phyloP scores from a whole-genome alignment of 2,888 invertebrate genomes.

The Parnassius orleans region DNA sequence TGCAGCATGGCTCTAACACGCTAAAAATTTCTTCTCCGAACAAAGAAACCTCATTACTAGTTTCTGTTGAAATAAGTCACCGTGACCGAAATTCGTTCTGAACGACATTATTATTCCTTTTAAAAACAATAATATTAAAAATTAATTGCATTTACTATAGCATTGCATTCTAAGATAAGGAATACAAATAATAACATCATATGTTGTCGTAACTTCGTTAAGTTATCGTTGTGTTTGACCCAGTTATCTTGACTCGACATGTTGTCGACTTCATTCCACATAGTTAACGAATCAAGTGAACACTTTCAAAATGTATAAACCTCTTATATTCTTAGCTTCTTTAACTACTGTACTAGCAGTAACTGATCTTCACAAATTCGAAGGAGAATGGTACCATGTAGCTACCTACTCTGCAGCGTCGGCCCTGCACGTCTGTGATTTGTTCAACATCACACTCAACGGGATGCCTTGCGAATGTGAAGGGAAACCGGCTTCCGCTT shows the following conservation, averaged over 20 bases:
- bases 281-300: background rate
- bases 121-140: too few relatives aligned
- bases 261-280: background rate
- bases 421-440: conserved; percentile 2
- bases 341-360: background rate
- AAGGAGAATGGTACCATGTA: conserved; percentile 21
- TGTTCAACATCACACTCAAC: conserved; percentile 19
- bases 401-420: conserved; percentile 18
- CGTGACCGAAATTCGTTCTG: too few relatives aligned
- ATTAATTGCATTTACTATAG: too few relatives aligned
- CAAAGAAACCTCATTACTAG: too few relatives aligned
- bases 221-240: too few relatives aligned
- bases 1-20: too few relatives aligned
- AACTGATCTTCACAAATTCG: conserved; percentile 15
- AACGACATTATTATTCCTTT: too few relatives aligned
- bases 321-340: background rate
- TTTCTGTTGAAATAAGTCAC: too few relatives aligned
- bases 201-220: too few relatives aligned
- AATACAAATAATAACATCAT: too few relatives aligned
- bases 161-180: too few relatives aligned
- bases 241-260: background rate
- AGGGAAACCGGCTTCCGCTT: conserved; percentile 6
- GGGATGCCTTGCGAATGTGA: conserved; percentile 18
- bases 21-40: too few relatives aligned
- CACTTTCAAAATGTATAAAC: conserved; percentile 1